phyloP scores from a whole-genome alignment of 1,140 invertebrate genomes.

The Drosophila pandora region DNA sequence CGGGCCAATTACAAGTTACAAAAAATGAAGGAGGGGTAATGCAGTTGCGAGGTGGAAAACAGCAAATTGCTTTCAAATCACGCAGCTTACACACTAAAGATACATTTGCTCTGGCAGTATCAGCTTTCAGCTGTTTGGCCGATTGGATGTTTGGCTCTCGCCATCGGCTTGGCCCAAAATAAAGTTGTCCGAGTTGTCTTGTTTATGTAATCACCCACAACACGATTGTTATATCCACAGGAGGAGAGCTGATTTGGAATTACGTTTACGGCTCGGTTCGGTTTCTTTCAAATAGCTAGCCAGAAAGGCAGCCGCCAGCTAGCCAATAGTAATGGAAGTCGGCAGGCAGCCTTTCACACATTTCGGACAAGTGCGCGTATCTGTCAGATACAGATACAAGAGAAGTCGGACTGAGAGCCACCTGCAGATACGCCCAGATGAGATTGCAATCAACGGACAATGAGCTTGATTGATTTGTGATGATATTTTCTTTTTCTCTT shows the following conservation, averaged over 20 bases:
- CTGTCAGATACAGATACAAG: slow-evolving; percentile 36
- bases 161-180: slow-evolving; percentile 37
- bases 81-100: slow-evolving; percentile 44
- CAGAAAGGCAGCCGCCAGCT: too few relatives aligned
- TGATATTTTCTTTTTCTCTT: slow-evolving; percentile 48
- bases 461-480: slow-evolving; percentile 53
- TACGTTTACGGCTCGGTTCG: slow-evolving; percentile 17
- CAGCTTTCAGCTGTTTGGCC: slow-evolving; percentile 10
- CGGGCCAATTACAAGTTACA: slow-evolving; percentile 34
- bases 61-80: slow-evolving; percentile 74
- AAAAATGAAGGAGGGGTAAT: slow-evolving; percentile 6
- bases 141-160: not conserved
- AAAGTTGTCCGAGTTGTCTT: slow-evolving; percentile 69
- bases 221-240: slow-evolving; percentile 64
- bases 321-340: not conserved
- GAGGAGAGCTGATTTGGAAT: slow-evolving; percentile 33
- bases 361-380: slow-evolving; percentile 39
- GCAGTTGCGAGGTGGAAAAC: slow-evolving; percentile 35
- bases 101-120: slow-evolving; percentile 35
- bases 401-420: slow-evolving; percentile 29
- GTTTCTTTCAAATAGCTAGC: slow-evolving; percentile 8
- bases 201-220: slow-evolving; percentile 80
- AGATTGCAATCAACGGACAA: slow-evolving; percentile 45
- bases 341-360: slow-evolving; percentile 47
- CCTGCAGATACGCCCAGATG: slow-evolving; percentile 44